A percentile compares a stretch with the other conserved stretches of the same genome.
These are phyloP conservation scores for Leptodactylus fallax DNA, from an alignment of 2,797 vertebrate species.

Conservation along the genomic window DNA sequence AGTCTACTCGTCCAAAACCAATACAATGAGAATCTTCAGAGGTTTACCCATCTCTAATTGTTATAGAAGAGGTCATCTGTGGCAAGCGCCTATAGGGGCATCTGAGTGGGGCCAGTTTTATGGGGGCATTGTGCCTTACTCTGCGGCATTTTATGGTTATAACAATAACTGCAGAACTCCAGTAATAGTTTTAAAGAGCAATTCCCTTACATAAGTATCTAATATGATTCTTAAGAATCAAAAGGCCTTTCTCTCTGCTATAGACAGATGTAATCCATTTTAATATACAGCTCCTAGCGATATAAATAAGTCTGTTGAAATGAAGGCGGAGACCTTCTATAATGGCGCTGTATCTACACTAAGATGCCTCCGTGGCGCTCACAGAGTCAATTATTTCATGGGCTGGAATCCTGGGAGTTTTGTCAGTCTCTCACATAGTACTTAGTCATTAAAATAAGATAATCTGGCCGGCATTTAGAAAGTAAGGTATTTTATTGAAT, in stretches of 20 bases:
- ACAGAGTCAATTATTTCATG: background rate
- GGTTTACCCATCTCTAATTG: too few relatives aligned
- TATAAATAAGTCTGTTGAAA: background rate
- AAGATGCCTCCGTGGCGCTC: background rate
- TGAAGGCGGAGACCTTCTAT: background rate
- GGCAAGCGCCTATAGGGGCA: too few relatives aligned
- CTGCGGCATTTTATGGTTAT: too few relatives aligned
- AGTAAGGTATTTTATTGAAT: slow-evolving; percentile 44
- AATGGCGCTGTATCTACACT: background rate
- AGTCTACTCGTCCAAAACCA: too few relatives aligned
- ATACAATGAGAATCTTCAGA: too few relatives aligned
- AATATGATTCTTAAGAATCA: background rate
- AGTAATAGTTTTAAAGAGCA: background rate
- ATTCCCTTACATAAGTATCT: background rate
- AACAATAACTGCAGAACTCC: background rate
- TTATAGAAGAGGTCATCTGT: too few relatives aligned
- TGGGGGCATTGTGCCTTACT: background rate
- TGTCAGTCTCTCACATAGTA: background rate
- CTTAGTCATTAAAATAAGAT: slow-evolving; percentile 42
- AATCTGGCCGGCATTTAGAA: slow-evolving; percentile 43
- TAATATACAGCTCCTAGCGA: background rate
- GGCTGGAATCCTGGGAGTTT: slow-evolving; percentile 9
- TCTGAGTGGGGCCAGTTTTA: too few relatives aligned
- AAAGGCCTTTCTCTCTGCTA: background rate
- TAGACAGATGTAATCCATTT: slow-evolving; percentile 17